phyloP scores from a whole-genome alignment of 2,797 vertebrate species.

The Gadopsis marmoratus region DNA sequence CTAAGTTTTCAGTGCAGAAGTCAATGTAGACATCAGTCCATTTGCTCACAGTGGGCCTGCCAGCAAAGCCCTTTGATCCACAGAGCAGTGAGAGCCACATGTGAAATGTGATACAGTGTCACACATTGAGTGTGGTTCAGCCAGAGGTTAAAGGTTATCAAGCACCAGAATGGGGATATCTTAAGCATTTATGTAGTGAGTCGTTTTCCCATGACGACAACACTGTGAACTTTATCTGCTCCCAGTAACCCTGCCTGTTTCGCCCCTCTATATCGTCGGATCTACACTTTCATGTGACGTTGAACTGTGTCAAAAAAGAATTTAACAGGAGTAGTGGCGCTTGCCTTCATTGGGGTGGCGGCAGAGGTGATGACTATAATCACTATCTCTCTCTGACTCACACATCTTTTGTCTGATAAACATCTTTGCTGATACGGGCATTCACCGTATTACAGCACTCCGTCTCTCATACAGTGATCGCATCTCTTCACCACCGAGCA shows the following conservation, averaged over 20 bases:
- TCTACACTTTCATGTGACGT: slow-evolving; percentile 7
- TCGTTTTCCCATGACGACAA: slow-evolving; percentile 43
- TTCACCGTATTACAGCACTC: slow-evolving; percentile 28
- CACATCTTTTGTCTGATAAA: slow-evolving; percentile 32
- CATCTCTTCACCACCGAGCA: slow-evolving; percentile 40
- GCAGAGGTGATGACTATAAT: neutral
- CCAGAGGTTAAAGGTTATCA: slow-evolving; percentile 66
- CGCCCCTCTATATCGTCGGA: slow-evolving; percentile 2
- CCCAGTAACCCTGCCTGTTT: neutral
- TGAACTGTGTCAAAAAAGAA: slow-evolving; percentile 8
- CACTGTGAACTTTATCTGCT: slow-evolving; percentile 31
- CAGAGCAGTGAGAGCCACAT: slow-evolving; percentile 65
- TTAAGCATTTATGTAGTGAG: slow-evolving; percentile 51
- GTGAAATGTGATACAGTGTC: slow-evolving; percentile 76
- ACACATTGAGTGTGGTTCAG: slow-evolving; percentile 70
- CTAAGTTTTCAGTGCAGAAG: slow-evolving; percentile 45
- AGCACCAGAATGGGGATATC: slow-evolving; percentile 43
- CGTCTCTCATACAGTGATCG: slow-evolving; percentile 14
- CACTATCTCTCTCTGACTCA: slow-evolving; percentile 19
- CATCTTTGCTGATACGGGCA: slow-evolving; percentile 39
- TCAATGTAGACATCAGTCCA: slow-evolving; percentile 52
- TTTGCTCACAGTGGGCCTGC: slow-evolving; percentile 61
- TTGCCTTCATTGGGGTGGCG: neutral
- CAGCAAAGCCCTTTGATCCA: slow-evolving; percentile 72
- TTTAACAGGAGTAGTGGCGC: neutral